Evolutionary conservation across 2,888 invertebrate species (phyloP).

Genomic region (Rotaria macrura): DNA sequence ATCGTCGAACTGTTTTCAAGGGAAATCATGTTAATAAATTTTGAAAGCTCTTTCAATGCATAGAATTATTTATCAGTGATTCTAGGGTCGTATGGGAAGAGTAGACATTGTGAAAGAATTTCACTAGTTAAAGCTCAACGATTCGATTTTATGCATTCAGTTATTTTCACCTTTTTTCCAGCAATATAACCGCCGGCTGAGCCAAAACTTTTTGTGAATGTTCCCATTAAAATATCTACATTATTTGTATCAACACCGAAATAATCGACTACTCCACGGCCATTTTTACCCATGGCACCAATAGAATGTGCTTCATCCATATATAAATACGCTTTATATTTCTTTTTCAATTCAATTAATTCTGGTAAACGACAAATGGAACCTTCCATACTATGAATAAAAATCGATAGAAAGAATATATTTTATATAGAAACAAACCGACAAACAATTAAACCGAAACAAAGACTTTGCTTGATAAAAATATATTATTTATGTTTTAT

Average conservation of each 20-base stretch:
- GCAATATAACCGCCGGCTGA: constrained; percentile 92
- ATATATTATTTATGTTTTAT: too few relatives aligned
- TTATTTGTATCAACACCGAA: constrained; percentile 69
- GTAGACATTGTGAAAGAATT: too few relatives aligned
- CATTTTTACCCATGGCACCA: constrained; percentile 78
- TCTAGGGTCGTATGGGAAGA: too few relatives aligned
- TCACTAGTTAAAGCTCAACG: too few relatives aligned
- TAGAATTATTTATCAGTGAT: too few relatives aligned
- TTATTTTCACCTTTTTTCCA: constrained; percentile 71
- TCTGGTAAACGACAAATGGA: constrained; percentile 78
- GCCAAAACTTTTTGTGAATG: constrained; percentile 95
- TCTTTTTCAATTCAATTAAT: constrained; percentile 76
- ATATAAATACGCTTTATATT: constrained; percentile 85
- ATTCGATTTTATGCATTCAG: too few relatives aligned
- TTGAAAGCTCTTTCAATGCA: too few relatives aligned
- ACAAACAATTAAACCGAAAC: too few relatives aligned
- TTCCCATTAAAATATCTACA: constrained; percentile 86
- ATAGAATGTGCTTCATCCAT: constrained; percentile 95
- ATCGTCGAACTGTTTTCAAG: too few relatives aligned
- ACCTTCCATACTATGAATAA: constrained; percentile 75
- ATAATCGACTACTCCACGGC: constrained; percentile 78
- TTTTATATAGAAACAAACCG: too few relatives aligned
- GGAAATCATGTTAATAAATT: too few relatives aligned
- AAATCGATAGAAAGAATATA: neutral
- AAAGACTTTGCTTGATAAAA: too few relatives aligned